Percentiles rank a stretch among this genome's conserved stretches.
These are phyloP conservation scores for Boloria selene DNA, from an alignment of 2,888 invertebrate genomes.

Conservation along the genomic window DNA sequence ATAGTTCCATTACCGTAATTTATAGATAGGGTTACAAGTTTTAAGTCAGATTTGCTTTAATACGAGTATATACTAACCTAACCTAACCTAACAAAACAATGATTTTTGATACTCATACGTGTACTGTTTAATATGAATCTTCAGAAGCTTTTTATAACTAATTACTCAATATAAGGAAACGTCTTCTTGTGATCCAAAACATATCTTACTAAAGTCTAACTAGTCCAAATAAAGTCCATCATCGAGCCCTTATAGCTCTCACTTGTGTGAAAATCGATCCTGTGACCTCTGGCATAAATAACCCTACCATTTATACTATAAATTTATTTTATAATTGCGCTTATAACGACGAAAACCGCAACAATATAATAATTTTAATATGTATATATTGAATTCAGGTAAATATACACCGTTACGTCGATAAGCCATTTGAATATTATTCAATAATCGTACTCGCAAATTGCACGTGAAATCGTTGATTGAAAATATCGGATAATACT, in stretches of 20 bases:
- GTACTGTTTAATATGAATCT: background rate
- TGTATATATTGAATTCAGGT: too few species aligned
- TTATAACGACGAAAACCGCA: background rate
- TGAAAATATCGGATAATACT: conserved; percentile 57
- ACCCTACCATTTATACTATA: too few species aligned
- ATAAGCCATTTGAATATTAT: conserved; percentile 44
- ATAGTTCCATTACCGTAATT: conserved; percentile 20
- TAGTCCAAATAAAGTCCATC: too few species aligned
- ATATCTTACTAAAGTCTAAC: too few species aligned
- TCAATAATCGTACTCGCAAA: conserved; percentile 52
- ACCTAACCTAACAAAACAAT: background rate
- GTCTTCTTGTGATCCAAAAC: too few species aligned
- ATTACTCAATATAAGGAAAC: too few species aligned
- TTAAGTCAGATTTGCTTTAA: conserved; percentile 18
- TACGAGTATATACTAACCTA: background rate
- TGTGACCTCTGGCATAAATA: too few species aligned
- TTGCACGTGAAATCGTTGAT: conserved; percentile 63
- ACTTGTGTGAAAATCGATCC: too few species aligned
- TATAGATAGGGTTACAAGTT: conserved; percentile 14
- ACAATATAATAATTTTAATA: too few species aligned
- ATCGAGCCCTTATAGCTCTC: too few species aligned
- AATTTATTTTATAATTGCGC: background rate
- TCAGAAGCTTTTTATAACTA: too few species aligned
- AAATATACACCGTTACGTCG: conserved; percentile 16
- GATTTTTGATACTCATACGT: background rate